A percentile compares a stretch with the other conserved stretches of the same genome.
These are phyloP conservation scores for Thymelicus lineola DNA, from an alignment of 2,888 invertebrate genomes.

Conservation along the genomic window DNA sequence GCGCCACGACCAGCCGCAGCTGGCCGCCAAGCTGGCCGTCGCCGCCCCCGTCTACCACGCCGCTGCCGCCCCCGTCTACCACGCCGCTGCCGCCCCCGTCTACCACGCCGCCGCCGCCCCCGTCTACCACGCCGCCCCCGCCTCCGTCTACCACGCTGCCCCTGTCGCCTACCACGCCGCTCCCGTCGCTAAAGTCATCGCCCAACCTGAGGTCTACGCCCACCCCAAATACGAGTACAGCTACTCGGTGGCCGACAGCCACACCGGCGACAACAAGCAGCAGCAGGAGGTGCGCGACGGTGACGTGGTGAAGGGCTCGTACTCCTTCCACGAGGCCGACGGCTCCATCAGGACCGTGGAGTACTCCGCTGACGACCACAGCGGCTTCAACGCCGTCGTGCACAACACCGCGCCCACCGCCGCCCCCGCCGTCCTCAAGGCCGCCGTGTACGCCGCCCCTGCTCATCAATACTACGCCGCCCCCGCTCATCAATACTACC, in stretches of 20 bases:
- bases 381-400: constrained; percentile 75
- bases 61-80: constrained; percentile 47
- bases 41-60: constrained; percentile 38
- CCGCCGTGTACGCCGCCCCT: constrained; percentile 51
- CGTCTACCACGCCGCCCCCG: constrained; percentile 56
- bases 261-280: constrained; percentile 85
- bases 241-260: constrained; percentile 83
- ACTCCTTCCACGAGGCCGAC: constrained; percentile 83
- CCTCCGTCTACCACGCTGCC: constrained; percentile 53
- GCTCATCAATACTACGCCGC: constrained; percentile 54
- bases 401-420: constrained; percentile 65
- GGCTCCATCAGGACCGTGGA: constrained; percentile 83
- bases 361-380: constrained; percentile 83
- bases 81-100: constrained; percentile 55
- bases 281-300: constrained; percentile 83
- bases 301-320: constrained; percentile 82
- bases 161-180: constrained; percentile 38
- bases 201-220: constrained; percentile 42
- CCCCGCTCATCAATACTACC: no score
- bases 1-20: constrained; percentile 65
- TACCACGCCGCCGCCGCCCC: constrained; percentile 38
- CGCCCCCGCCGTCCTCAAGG: constrained; percentile 54
- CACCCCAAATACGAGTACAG: constrained; percentile 80
- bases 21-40: constrained; percentile 47
- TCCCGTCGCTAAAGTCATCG: neutral